Conservation (phyloP, 1,140 invertebrate genomes). For the Zaprionus nigranus region DNA sequence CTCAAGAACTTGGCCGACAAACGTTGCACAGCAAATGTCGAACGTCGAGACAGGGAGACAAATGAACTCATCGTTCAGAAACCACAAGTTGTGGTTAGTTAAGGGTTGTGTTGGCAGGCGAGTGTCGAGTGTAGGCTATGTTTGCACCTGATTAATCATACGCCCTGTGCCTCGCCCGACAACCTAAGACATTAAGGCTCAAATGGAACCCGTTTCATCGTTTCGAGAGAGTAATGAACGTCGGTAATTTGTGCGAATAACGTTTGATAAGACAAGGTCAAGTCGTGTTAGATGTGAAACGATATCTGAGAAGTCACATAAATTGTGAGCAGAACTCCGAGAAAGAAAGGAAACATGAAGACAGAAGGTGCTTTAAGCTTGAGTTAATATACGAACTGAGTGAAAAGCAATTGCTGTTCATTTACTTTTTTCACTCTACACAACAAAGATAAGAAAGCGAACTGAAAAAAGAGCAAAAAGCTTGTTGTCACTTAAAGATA, state of each 20-base stretch:
- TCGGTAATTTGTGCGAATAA: not conserved
- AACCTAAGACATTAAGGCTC: not conserved
- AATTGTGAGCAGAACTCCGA: not conserved
- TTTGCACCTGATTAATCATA: conserved; percentile 57
- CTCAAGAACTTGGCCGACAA: conserved; percentile 15
- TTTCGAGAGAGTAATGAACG: conserved; percentile 19
- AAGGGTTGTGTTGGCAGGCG: conserved; percentile 2
- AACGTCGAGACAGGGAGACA: not conserved
- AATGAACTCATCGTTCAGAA: not conserved
- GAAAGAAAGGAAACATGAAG: not conserved
- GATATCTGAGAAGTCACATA: not conserved
- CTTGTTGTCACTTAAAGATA: conserved; percentile 12
- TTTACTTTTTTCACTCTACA: not conserved
- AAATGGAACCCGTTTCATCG: conserved; percentile 25
- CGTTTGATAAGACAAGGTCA: conserved; percentile 21
- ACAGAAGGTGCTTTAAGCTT: not conserved
- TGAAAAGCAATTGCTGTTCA: not conserved
- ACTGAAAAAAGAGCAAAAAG: not conserved
- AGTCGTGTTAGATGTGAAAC: conserved; percentile 1
- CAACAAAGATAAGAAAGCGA: not conserved
- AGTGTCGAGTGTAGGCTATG: not conserved
- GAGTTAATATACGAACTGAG: not conserved
- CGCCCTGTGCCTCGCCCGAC: conserved; percentile 39
- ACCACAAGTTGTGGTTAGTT: conserved; percentile 41
- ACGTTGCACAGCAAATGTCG: not conserved